Conservation (phyloP, 2,888 invertebrate species). For the Philonicus albiceps region DNA sequence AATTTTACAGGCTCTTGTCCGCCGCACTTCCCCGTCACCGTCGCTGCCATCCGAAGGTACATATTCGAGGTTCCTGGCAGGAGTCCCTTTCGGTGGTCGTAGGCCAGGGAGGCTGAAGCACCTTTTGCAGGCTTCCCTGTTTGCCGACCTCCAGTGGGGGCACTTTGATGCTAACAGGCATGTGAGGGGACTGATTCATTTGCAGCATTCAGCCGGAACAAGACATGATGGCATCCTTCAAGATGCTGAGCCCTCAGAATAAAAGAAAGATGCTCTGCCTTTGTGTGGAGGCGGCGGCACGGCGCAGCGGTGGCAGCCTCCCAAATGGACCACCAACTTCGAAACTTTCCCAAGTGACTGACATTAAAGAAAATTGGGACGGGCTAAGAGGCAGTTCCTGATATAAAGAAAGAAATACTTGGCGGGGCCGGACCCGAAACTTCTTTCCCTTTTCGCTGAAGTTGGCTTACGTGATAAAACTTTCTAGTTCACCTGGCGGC, state of each 20-base stretch:
- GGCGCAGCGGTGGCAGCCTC: not conserved
- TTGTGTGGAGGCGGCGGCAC: not conserved
- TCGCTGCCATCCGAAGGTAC: not conserved
- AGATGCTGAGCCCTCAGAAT: not conserved
- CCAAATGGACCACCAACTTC: slow-evolving; percentile 6
- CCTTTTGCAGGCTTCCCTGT: slow-evolving; percentile 5
- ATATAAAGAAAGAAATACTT: not conserved
- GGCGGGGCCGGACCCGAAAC: slow-evolving; percentile 3
- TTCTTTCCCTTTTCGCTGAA: slow-evolving; percentile 4
- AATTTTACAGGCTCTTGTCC: slow-evolving; percentile 20
- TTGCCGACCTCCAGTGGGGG: not conserved
- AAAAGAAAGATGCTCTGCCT: not conserved
- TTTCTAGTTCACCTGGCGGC: not conserved
- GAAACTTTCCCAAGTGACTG: slow-evolving; percentile 16
- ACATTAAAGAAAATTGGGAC: slow-evolving; percentile 24
- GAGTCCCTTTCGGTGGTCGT: not conserved
- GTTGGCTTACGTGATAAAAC: slow-evolving; percentile 34
- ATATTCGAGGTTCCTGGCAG: not conserved
- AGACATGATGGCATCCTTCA: slow-evolving; percentile 16
- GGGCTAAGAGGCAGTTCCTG: not conserved
- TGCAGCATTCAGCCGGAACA: not conserved
- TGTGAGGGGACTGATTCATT: not conserved
- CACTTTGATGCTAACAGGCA: not conserved
- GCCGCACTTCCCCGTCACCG: not conserved
- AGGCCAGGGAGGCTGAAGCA: not conserved